Evolutionary conservation across 2,113 vertebrate genomes (phyloP).

Genomic region (Talpa occidentalis): DNA sequence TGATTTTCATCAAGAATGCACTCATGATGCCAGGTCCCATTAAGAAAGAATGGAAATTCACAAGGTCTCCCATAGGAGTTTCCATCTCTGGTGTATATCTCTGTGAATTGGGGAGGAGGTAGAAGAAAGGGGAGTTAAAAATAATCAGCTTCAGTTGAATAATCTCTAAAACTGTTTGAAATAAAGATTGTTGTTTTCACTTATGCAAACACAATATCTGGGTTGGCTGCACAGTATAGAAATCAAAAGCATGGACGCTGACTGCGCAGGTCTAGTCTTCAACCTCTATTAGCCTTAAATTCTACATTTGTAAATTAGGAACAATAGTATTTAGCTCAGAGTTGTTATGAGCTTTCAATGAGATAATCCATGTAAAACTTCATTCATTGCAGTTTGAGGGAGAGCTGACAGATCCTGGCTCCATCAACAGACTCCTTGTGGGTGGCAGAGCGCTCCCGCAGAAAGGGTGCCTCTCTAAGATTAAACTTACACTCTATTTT

Average conservation of each 20-base stretch:
- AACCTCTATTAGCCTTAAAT: neutral
- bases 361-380: conserved; percentile 3
- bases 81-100: conserved; percentile 91
- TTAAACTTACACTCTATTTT: neutral
- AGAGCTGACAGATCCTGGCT: neutral
- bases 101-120: conserved; percentile 80
- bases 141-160: neutral
- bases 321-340: neutral
- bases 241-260: neutral
- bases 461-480: neutral
- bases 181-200: neutral
- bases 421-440: neutral
- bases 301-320: conserved; percentile 8
- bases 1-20: conserved; percentile 85
- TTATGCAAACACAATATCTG: neutral
- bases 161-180: conserved; percentile 22
- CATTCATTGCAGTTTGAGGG: neutral
- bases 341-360: neutral
- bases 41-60: conserved; percentile 93
- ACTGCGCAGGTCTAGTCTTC: neutral
- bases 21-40: conserved; percentile 91
- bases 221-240: neutral
- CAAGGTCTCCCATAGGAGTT: conserved; percentile 93
- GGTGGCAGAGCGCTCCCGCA: neutral
- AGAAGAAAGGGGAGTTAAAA: conserved; percentile 53